Evolutionary conservation across 1,140 invertebrate genomes (phyloP).

Genomic region (Oryctes rhinoceros): DNA sequence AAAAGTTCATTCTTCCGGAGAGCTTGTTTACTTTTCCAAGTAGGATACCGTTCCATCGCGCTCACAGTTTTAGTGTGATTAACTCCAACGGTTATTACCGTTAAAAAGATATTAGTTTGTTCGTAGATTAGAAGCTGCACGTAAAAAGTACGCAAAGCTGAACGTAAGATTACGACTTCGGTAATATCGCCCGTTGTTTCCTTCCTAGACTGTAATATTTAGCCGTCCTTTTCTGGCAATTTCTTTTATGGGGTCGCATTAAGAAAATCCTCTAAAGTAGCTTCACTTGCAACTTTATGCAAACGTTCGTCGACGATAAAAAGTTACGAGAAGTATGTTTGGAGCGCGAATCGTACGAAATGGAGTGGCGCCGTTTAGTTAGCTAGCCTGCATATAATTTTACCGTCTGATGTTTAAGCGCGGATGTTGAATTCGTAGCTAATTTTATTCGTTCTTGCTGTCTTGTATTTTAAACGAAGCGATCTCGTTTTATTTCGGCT

Average conservation of each 20-base stretch:
- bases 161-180: slow-evolving; percentile 4
- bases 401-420: too few relatives aligned
- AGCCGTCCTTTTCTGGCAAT: slow-evolving; percentile 6
- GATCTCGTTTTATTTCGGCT: too few relatives aligned
- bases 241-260: background rate
- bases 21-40: background rate
- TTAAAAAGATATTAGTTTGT: slow-evolving; percentile 8
- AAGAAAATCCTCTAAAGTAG: slow-evolving; percentile 22
- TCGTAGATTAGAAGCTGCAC: background rate
- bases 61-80: background rate
- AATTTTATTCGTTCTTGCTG: too few relatives aligned
- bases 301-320: slow-evolving; percentile 2
- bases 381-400: too few relatives aligned
- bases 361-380: too few relatives aligned
- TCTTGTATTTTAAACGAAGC: too few relatives aligned
- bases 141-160: background rate
- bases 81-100: slow-evolving; percentile 13
- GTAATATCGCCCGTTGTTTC: background rate
- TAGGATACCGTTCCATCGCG: background rate
- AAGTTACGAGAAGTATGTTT: background rate
- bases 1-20: background rate
- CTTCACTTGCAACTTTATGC: background rate
- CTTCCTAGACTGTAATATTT: background rate
- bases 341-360: background rate
- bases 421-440: too few relatives aligned